These are phyloP conservation scores for Meteorus colon DNA, from an alignment of 2,888 invertebrate species.

Conservation along the genomic window DNA sequence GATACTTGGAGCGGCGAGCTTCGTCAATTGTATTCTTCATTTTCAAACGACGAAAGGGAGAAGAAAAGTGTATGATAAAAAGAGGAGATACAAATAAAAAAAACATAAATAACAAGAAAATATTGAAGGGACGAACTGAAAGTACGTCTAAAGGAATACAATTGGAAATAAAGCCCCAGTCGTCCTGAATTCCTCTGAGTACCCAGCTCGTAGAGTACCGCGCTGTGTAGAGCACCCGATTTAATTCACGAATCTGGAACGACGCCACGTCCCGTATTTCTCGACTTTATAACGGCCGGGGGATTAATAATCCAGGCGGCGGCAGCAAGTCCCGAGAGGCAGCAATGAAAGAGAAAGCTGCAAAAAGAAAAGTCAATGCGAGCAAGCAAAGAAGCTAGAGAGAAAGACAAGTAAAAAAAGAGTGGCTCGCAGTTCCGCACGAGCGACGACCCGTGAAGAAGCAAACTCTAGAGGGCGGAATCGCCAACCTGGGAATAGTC, in stretches of 20 bases:
- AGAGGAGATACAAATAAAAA: background rate
- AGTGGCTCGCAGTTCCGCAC: slow-evolving; percentile 39
- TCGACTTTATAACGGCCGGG: slow-evolving; percentile 45
- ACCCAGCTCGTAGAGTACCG: background rate
- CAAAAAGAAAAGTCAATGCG: slow-evolving; percentile 15
- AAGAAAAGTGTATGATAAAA: background rate
- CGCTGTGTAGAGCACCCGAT: slow-evolving; percentile 33
- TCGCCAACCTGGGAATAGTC: slow-evolving; percentile 42
- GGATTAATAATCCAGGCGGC: slow-evolving; percentile 46
- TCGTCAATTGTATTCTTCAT: no score
- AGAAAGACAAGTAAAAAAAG: slow-evolving; percentile 11
- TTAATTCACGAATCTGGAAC: slow-evolving; percentile 46
- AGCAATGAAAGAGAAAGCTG: slow-evolving; percentile 9
- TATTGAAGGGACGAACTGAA: background rate
- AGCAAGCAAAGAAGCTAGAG: background rate
- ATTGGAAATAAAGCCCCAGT: slow-evolving; percentile 38
- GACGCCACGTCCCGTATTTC: slow-evolving; percentile 45
- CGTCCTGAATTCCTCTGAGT: slow-evolving; percentile 31
- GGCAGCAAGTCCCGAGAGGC: slow-evolving; percentile 38
- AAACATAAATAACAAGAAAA: background rate
- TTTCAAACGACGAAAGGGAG: background rate
- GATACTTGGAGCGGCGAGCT: background rate
- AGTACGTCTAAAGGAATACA: slow-evolving; percentile 15
- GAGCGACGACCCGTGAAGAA: slow-evolving; percentile 43
- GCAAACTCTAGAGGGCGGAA: slow-evolving; percentile 37